Evolutionary conservation across 2,113 vertebrate species (phyloP).

Genomic region (Connochaetes taurinus): DNA sequence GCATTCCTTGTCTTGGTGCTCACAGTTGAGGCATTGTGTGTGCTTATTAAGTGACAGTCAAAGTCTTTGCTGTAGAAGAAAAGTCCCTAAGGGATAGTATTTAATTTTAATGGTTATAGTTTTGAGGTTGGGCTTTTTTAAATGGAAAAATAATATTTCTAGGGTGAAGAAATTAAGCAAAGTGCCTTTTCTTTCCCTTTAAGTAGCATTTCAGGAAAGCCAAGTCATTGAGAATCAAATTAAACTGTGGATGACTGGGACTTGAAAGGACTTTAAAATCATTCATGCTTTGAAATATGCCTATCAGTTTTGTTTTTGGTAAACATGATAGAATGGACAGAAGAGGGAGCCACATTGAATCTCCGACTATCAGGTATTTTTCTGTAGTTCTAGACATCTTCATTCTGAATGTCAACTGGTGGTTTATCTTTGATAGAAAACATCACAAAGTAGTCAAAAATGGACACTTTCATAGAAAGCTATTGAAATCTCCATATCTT

Average conservation of each 20-base stretch:
- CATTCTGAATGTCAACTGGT: slow-evolving; percentile 46
- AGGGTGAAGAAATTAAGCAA: not conserved
- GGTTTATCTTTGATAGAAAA: slow-evolving; percentile 2
- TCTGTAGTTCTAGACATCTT: slow-evolving; percentile 62
- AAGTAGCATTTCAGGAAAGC: not conserved
- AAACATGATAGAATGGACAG: slow-evolving; percentile 62
- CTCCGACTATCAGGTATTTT: slow-evolving; percentile 50
- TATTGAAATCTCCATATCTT: slow-evolving; percentile 46
- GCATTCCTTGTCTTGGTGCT: not conserved
- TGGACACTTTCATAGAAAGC: slow-evolving; percentile 54
- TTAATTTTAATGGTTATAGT: not conserved
- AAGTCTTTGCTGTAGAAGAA: not conserved
- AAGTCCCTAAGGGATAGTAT: not conserved
- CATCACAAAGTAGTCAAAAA: slow-evolving; percentile 43
- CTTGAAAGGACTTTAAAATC: slow-evolving; percentile 18
- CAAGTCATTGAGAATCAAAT: not conserved
- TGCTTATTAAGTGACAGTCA: not conserved
- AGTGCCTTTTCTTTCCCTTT: not conserved
- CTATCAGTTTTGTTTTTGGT: slow-evolving; percentile 19
- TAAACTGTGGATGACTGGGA: not conserved
- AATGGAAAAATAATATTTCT: not conserved
- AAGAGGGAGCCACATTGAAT: not conserved
- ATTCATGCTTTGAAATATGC: not conserved
- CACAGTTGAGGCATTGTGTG: not conserved
- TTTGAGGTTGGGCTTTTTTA: not conserved